Evolutionary conservation across 2,797 vertebrate species (phyloP).

Genomic region (Gambusia yucatana): DNA sequence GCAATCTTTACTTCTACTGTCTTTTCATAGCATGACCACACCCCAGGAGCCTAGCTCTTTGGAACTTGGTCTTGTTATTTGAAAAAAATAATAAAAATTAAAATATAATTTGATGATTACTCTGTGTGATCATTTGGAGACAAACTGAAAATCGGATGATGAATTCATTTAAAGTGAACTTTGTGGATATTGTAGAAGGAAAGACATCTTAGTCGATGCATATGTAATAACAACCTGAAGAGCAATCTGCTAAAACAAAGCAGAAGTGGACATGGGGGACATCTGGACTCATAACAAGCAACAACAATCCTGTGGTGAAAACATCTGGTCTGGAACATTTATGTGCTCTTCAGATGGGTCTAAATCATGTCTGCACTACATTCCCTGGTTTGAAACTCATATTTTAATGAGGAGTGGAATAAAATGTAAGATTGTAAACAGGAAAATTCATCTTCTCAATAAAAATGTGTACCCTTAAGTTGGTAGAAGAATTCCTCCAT

Average conservation of each 20-base stretch:
- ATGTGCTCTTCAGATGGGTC: too few species aligned
- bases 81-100: accelerated
- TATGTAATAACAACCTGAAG: too few species aligned
- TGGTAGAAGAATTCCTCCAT: not conserved
- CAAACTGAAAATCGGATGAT: not conserved
- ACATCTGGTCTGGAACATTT: not conserved
- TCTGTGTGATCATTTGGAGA: not conserved
- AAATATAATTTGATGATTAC: not conserved
- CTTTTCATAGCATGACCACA: not conserved
- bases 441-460: not conserved
- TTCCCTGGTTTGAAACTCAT: not conserved
- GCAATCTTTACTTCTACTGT: not conserved
- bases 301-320: not conserved
- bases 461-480: not conserved
- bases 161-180: not conserved
- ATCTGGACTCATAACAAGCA: not conserved
- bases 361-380: not conserved
- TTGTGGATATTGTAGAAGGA: not conserved
- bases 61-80: too few species aligned
- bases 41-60: too few species aligned
- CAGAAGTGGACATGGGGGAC: not conserved
- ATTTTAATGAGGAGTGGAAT: not conserved
- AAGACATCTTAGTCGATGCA: not conserved
- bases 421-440: not conserved
- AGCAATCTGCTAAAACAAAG: not conserved